Conservation (phyloP, 1,140 invertebrate species). For the Asobara japonica region DNA sequence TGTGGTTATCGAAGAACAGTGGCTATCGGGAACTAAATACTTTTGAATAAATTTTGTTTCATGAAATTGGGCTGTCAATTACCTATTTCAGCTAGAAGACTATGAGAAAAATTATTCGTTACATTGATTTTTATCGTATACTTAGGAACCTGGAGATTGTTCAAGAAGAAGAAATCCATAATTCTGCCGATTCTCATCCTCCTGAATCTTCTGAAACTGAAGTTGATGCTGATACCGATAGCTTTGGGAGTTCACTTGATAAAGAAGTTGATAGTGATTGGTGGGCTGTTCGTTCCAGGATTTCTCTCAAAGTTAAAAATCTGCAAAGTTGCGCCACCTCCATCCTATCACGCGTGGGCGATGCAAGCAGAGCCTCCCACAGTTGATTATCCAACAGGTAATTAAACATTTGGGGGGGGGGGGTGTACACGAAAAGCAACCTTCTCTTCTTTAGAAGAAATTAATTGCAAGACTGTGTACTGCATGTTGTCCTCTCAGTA, state of each 20-base stretch:
- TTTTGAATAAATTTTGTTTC: no score
- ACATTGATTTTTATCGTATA: neutral
- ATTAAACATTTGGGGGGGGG: conserved; percentile 20
- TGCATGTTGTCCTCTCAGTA: no score
- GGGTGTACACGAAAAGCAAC: no score
- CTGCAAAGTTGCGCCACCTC: conserved; percentile 67
- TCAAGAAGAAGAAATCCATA: conserved; percentile 72
- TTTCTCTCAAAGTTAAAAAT: conserved; percentile 71
- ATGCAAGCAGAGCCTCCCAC: conserved; percentile 56
- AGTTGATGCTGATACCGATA: conserved; percentile 71
- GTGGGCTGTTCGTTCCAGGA: conserved; percentile 71
- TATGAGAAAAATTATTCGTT: no score
- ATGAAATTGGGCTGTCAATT: no score
- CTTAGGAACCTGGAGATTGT: conserved; percentile 50
- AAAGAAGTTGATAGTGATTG: conserved; percentile 75
- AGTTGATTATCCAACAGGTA: conserved; percentile 60
- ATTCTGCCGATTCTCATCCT: conserved; percentile 72
- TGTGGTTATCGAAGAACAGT: no score
- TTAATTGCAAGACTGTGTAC: no score
- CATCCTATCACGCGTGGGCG: conserved; percentile 52
- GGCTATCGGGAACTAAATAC: no score
- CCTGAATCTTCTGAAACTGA: conserved; percentile 72
- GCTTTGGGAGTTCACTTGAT: conserved; percentile 74
- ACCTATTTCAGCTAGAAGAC: no score
- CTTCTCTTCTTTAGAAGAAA: no score